Evolutionary conservation across 2,888 invertebrate species (phyloP), one percentile per base, ranked within the genome.

Genomic region (Spisula subtruncata): DNA sequence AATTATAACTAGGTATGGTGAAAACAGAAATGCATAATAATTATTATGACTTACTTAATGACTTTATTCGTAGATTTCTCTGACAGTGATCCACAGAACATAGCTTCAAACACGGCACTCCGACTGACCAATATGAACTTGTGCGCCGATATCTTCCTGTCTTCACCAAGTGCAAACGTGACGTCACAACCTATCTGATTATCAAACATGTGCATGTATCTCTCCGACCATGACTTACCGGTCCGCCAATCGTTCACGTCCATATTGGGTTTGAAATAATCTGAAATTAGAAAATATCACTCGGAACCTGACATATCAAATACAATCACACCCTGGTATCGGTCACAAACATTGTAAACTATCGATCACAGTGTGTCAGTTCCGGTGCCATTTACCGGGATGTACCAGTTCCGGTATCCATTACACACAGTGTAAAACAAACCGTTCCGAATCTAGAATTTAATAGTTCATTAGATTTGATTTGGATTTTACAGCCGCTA

Each of bases 31-130:
- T 10, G n/a, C 25, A 2, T 25, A 66, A 66, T 41, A 5, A 6
- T 10, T n/a, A 0, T n/a, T 41, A 16, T 29, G 5, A 66, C 90
- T 79, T 89, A 90, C 90, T 90, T 86, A 10, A 90, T 90, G 10
- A 54, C 84, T 66, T 89, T 83, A 0, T 29, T 86, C 8, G 80
- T 56, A 18, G 83, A 66, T 8, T 88, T 92, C 29, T 93, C 93
- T 0, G 93, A 86, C 81, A 93, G 82, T 2, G 89, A 90, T 5
- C 92, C 92, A 86, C 92, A 92, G 48, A 93, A 93, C 92, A 93
- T 93, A 2, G 93, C 87, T 66, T 92, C 91, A 82, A 93, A 93
- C n/a, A 93, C 93, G 8, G 92, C 90, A 88, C 92, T 92, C 56
- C 88, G 71, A 79, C 92, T 92, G 60, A 93, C 86, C 29, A 93